Base-by-base conservation (phyloP, 2,113 vertebrate species). In the Corvus cornix region DNA sequence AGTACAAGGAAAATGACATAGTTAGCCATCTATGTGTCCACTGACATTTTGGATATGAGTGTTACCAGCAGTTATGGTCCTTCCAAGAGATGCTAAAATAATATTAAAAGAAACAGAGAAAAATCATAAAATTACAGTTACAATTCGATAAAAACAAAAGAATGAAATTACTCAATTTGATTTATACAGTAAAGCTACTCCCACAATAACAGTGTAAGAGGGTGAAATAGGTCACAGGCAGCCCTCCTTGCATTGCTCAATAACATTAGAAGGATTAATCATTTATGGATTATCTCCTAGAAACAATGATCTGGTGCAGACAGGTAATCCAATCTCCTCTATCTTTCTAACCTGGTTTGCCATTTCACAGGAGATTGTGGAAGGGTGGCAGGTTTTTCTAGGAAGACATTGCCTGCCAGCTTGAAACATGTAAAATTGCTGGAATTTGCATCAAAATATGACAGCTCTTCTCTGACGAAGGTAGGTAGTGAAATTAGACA, bases 241-340 rank as follows among this genome's bases (percentile, higher is more conserved):
- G 82, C 87, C 89, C 64, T 97, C 97, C 96, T 96, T 97, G 95
- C 93, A 56, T 97, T 96, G 97, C 97, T 97, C 90, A 97, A 97
- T 98, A 97, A 98, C 98, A 98, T 98, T 93, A 96, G 98, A 97
- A 98, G 97, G 96, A 98, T 99, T 98, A 99, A 99, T 99, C 98
- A 99, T 99, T 98, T 97, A 99, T 98, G 96, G 95, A 94, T 98
- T 98, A 97, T 97, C 98, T 97, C 98, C 97, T 98, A 98, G 98
- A 98, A 98, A 98, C 98, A 98, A 97, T 98, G 98, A 99, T 98
- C 98, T 98, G 91, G 96, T 90, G 90, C 96, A 98, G 98, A 98
- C 98, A 97, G 97, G 99, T 99, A 99, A 99, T 98, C 76, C 97
- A 97, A 98, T 99, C 98, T 96, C 89, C 97, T 93, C 82, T 96